Percentiles rank a stretch among this genome's conserved stretches.
Conservation (phyloP, 2,113 vertebrate species). For the Pristiophorus japonicus region DNA sequence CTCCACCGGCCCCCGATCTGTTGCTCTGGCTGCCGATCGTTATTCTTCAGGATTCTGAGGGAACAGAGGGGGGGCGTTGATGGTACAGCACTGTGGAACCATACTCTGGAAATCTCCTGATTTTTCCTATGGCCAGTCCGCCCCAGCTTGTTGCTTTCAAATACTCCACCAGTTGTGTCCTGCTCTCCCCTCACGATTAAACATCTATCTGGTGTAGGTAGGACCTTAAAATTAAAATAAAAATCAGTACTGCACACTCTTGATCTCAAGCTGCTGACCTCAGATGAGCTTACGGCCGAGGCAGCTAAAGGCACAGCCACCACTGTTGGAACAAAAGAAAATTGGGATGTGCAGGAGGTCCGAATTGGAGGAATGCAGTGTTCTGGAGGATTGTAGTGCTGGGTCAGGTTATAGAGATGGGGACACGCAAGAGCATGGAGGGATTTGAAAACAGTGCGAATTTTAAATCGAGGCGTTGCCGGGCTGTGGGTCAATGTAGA, state of each 20-base stretch:
- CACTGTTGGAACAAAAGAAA: background rate
- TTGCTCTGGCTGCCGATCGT: no score
- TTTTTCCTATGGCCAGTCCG: background rate
- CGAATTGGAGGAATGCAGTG: background rate
- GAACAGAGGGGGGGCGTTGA: no score
- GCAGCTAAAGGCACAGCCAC: background rate
- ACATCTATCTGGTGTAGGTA: background rate
- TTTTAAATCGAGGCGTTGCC: background rate
- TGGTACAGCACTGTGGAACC: background rate
- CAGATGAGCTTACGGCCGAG: background rate
- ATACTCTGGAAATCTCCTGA: background rate
- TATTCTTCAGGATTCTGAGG: background rate
- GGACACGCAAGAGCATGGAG: background rate
- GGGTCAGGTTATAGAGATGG: no score
- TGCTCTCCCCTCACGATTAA: background rate
- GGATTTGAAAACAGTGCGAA: background rate
- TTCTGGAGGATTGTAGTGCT: no score
- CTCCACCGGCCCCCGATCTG: no score
- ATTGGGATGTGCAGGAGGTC: background rate
- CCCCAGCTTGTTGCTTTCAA: background rate
- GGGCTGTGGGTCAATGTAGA: background rate
- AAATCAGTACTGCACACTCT: background rate
- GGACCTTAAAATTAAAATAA: background rate
- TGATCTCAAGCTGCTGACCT: background rate
- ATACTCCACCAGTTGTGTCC: background rate